Evolutionary conservation across 2,113 vertebrate species (phyloP), one percentile per base, ranked within the genome.

Genomic region (Centropus bengalensis): DNA sequence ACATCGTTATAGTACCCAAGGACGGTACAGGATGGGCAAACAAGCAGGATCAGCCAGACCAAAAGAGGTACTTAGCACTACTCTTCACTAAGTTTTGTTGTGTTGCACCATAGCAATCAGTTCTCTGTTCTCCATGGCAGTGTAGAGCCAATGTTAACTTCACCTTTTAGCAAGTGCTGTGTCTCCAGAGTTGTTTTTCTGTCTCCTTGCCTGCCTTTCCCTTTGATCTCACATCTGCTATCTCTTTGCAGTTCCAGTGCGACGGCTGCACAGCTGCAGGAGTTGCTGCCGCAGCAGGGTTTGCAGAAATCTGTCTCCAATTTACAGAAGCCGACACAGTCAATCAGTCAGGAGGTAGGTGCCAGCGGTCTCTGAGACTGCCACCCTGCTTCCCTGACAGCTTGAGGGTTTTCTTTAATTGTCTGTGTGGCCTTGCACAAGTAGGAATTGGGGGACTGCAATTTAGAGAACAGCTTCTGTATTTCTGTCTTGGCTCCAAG

Each of bases 11-110:
- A 97, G 99, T 99, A 97, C 99, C 99, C 97, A 99, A 99, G 98
- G 99, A 99, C 99, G 99, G 99, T 94, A 99, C 99, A 98, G 99
- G 99, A 99, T 99, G 99, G 99, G 99, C 99, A 98, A 99, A 99
- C 99, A 99, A 99, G 98, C 99, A 99, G 98, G 99, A 99, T 95
- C 99, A 99, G 97, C 98, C 98, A 98, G 99, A 99, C 98, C 99
- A 99, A 99, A 99, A 99, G 99, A 99, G 98, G 99, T 99, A 77
- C 71, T 96, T 36, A 22, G 52, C 54, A 23, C 7, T 14, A 27
- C 21, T 30, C 21, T 36, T 73, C 6, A 12, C 10, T 55, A 28
- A 23, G 10, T 44, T 83, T 51, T 71, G 55, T 28, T 70, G 18
- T 36, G 51, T 71, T 12, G 26, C 32, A 38, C 23, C 28, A 33